These are phyloP conservation scores for Megastigmus dorsalis DNA, from an alignment of 2,888 invertebrate species.

Conservation along the genomic window DNA sequence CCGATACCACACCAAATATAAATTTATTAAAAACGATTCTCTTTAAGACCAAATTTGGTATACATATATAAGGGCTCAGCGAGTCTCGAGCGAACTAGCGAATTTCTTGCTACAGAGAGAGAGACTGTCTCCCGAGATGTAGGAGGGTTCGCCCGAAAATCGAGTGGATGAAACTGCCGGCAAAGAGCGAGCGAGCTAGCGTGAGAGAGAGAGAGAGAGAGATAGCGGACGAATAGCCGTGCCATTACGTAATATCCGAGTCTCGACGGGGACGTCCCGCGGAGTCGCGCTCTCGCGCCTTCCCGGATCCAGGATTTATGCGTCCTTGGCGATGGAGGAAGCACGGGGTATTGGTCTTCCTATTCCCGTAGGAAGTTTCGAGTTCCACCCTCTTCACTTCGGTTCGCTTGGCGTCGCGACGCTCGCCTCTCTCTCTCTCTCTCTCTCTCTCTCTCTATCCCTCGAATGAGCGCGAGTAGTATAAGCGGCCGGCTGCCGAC, in stretches of 20 bases:
- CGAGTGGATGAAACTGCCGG: constrained; percentile 14
- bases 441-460: no score
- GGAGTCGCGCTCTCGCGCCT: constrained; percentile 47
- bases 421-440: no score
- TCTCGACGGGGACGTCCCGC: constrained; percentile 57
- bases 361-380: constrained; percentile 66
- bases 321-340: constrained; percentile 67
- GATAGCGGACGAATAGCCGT: constrained; percentile 44
- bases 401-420: constrained; percentile 48
- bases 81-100: no score
- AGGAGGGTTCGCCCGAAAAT: not conserved
- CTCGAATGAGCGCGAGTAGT: not conserved
- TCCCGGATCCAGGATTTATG: constrained; percentile 68
- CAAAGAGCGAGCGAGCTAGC: not conserved
- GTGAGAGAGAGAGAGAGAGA: not conserved
- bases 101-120: not conserved
- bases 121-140: not conserved
- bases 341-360: constrained; percentile 69
- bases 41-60: no score
- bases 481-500: not conserved
- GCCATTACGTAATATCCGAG: constrained; percentile 67
- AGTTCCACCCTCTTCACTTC: constrained; percentile 65
- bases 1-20: no score
- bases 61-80: not conserved
- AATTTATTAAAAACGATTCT: not conserved